These are phyloP conservation scores for Lepetodrilus schrolli DNA, from an alignment of 2,888 invertebrate genomes.

Conservation along the genomic window DNA sequence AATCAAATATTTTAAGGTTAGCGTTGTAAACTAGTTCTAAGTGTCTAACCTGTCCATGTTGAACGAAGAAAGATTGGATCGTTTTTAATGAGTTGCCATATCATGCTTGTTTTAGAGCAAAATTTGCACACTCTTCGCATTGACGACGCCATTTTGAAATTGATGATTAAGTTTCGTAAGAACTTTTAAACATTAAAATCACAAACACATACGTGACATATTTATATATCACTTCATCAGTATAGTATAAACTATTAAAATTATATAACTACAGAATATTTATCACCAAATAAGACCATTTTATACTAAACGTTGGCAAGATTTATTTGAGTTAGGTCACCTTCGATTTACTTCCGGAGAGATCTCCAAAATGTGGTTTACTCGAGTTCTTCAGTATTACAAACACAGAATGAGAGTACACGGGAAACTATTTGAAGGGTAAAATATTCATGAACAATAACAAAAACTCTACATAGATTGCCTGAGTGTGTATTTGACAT, in stretches of 20 bases:
- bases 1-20: too few species aligned
- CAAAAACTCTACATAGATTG: not conserved
- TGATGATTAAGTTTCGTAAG: not conserved
- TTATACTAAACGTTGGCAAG: not conserved
- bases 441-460: not conserved
- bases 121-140: slow-evolving; percentile 10
- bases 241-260: not conserved
- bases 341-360: not conserved
- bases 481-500: not conserved
- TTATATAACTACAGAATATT: not conserved
- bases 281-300: not conserved
- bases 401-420: slow-evolving; percentile 33
- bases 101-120: not conserved
- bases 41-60: too few species aligned
- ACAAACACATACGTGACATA: not conserved
- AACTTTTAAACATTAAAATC: not conserved
- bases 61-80: too few species aligned
- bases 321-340: not conserved
- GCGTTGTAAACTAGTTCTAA: too few species aligned
- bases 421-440: slow-evolving; percentile 36
- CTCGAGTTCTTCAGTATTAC: slow-evolving; percentile 35
- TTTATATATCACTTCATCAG: not conserved
- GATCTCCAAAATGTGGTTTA: slow-evolving; percentile 37
- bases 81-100: too few species aligned
- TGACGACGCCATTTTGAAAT: slow-evolving; percentile 19